Base-by-base conservation (phyloP, 2,113 vertebrate species). In the Sinocyclocheilus anophthalmus region DNA sequence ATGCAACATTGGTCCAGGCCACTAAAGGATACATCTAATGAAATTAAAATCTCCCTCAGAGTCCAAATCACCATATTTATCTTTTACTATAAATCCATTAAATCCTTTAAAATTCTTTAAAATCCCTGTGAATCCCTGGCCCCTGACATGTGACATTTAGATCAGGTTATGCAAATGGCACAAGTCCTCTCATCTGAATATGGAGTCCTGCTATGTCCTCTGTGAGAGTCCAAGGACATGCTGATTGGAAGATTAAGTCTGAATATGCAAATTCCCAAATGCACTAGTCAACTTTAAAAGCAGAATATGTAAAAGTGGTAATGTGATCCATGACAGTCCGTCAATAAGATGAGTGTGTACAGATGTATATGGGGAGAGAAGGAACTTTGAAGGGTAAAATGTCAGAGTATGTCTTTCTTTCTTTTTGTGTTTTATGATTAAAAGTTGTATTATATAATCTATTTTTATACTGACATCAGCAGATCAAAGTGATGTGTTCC, bases 91-190 rank as follows among this genome's bases (percentile, higher is more conserved):
- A 83, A 55, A 83, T 55, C 48, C 30, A 72, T 72, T 70, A 83
- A 72, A 83, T 82, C 80, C n/a, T 20, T 7, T 22, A 48, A 65
- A 81, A 50, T 50, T 69, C 81, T 26, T 26, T 26, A 26, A 26
- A 26, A 26, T 26, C 48, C 45, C 1, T 70, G 81, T 39, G 48
- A 69, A 83, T 72, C n/a, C n/a, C 20, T 4, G 5, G 5, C 24
- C 24, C 42, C 61, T 69, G 80, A 83, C 81, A 72, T 72, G 48
- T 53, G 81, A 83, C 81, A 72, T 83, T 83, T 83, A 83, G 45
- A 72, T 83, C 81, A 83, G 81, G 30, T 70, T 83, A 83, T 83
- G 81, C 67, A 83, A 83, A 83, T 83, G 26, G 7, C 18, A 24
- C 1, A 1, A 79, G 53, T 39, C 76, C 53, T 48, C 63, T 69